These are phyloP conservation scores for Parnassius smintheus DNA, from an alignment of 2,888 invertebrate species.

Conservation along the genomic window DNA sequence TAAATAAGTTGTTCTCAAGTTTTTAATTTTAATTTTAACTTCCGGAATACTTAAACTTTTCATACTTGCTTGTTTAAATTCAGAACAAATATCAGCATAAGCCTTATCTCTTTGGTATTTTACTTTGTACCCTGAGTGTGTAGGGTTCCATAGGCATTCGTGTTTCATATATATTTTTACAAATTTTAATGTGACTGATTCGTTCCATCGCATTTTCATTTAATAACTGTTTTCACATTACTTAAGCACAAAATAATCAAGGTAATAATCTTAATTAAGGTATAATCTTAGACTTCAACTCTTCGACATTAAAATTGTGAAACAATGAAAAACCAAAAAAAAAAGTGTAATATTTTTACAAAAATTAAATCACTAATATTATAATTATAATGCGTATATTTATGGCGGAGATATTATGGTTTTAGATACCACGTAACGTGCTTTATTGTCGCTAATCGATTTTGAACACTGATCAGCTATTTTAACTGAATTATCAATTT, in stretches of 20 bases:
- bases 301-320: no score
- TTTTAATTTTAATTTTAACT: slow-evolving; percentile 74
- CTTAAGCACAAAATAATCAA: not conserved
- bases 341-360: no score
- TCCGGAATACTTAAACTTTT: slow-evolving; percentile 57
- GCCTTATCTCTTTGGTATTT: slow-evolving; percentile 61
- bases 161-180: slow-evolving; percentile 73
- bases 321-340: no score
- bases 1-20: slow-evolving; percentile 69
- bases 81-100: slow-evolving; percentile 52
- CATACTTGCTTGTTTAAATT: slow-evolving; percentile 54
- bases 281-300: no score
- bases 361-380: not conserved
- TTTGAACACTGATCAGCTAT: no score
- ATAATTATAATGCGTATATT: no score
- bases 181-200: slow-evolving; percentile 68
- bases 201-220: slow-evolving; percentile 68
- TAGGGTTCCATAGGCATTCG: slow-evolving; percentile 75
- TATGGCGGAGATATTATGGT: no score
- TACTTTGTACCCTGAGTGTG: slow-evolving; percentile 61
- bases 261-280: not conserved
- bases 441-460: no score
- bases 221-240: slow-evolving; percentile 2
- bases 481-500: no score
- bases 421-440: no score